phyloP scores from a whole-genome alignment of 92 coral and sea anemone species.

The Virgularia gustaviana region DNA sequence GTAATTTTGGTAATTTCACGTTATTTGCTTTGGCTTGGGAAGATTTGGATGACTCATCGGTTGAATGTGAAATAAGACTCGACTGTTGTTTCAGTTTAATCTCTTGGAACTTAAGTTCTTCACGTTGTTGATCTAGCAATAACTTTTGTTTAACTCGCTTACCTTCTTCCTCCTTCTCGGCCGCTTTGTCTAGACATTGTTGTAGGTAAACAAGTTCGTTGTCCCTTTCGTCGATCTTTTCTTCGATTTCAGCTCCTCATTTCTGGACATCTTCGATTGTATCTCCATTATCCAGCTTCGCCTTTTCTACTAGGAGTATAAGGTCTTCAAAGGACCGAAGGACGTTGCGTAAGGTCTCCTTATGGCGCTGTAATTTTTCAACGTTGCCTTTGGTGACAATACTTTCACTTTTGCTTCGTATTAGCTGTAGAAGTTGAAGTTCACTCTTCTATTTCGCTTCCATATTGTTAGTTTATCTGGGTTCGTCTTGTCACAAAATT shows the following conservation, averaged over 20 bases:
- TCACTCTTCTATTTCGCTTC: constrained; percentile 34
- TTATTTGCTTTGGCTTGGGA: not conserved
- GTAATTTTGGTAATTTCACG: constrained; percentile 47
- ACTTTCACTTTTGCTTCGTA: constrained; percentile 2
- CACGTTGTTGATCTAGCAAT: constrained; percentile 27
- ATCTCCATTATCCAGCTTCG: constrained; percentile 31
- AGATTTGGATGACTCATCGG: not conserved
- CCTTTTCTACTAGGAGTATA: constrained; percentile 34
- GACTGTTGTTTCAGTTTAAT: constrained; percentile 18
- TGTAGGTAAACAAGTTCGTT: constrained; percentile 6
- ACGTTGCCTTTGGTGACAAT: constrained; percentile 36
- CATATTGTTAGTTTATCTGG: not conserved
- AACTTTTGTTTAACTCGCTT: constrained; percentile 36
- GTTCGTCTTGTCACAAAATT: not conserved
- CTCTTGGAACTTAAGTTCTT: constrained; percentile 39
- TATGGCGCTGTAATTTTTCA: constrained; percentile 34
- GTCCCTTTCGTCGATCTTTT: constrained; percentile 38
- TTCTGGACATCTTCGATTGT: constrained; percentile 25
- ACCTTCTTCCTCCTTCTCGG: constrained; percentile 18
- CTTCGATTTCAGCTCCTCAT: constrained; percentile 44
- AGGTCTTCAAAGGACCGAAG: constrained; percentile 9
- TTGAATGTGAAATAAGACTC: not conserved
- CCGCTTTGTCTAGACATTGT: constrained; percentile 27
- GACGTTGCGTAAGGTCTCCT: constrained; percentile 30
- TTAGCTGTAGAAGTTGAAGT: constrained; percentile 18